Evolutionary conservation across 1,140 invertebrate species (phyloP).

Genomic region (Melitaea cinxia): DNA sequence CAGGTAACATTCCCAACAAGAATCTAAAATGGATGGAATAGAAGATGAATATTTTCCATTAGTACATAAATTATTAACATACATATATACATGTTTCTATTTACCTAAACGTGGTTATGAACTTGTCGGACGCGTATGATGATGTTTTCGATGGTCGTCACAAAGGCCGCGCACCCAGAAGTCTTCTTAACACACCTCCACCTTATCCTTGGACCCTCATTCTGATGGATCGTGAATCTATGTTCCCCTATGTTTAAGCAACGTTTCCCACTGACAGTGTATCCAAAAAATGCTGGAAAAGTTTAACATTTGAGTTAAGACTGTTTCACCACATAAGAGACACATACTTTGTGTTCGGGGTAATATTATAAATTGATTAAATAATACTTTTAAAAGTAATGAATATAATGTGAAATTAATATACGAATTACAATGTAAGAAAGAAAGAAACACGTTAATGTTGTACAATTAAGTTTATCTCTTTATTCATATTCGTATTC

Average conservation of each 20-base stretch:
- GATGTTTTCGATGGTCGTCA: slow-evolving; percentile 64
- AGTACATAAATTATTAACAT: too few species aligned
- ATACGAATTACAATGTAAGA: too few species aligned
- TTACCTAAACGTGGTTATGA: slow-evolving; percentile 54
- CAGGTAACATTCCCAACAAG: too few species aligned
- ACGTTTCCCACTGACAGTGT: slow-evolving; percentile 55
- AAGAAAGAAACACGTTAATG: background rate
- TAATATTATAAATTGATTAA: too few species aligned
- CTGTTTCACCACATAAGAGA: background rate
- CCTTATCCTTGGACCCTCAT: slow-evolving; percentile 59
- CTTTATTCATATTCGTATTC: too few species aligned
- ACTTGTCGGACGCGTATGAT: slow-evolving; percentile 56
- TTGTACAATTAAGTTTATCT: too few species aligned
- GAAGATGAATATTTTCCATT: too few species aligned
- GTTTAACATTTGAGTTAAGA: background rate
- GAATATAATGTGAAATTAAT: too few species aligned
- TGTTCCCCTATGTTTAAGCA: slow-evolving; percentile 55
- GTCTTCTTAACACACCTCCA: slow-evolving; percentile 68
- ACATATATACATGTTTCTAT: background rate
- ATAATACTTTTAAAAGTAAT: too few species aligned
- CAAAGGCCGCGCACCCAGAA: slow-evolving; percentile 58
- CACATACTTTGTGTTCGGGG: too few species aligned
- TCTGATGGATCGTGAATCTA: slow-evolving; percentile 63
- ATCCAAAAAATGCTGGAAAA: slow-evolving; percentile 64
- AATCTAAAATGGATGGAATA: too few species aligned